phyloP scores from a whole-genome alignment of 1,140 invertebrate species.

The Drosophila rufa region DNA sequence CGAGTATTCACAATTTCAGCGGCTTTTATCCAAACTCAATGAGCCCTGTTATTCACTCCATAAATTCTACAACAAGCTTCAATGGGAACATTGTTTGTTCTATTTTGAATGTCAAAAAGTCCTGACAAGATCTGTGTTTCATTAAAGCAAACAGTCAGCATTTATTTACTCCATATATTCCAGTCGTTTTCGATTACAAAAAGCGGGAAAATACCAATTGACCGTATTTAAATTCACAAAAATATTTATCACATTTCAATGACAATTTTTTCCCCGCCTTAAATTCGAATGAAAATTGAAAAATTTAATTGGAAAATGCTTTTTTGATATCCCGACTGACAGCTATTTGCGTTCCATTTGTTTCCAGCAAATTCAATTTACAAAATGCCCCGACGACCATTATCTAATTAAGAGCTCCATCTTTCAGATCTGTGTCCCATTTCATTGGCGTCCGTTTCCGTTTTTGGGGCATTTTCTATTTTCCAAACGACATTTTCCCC shows the following conservation, averaged over 20 bases:
- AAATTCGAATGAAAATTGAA: too few relatives aligned
- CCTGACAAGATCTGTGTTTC: neutral
- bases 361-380: conserved; percentile 41
- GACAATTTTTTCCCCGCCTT: too few relatives aligned
- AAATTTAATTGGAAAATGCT: neutral
- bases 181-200: too few relatives aligned
- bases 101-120: neutral
- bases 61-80: neutral
- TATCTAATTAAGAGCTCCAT: conserved; percentile 74
- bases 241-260: neutral
- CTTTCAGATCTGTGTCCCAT: conserved; percentile 41
- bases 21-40: neutral
- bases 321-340: neutral
- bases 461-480: conserved; percentile 25
- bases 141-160: neutral
- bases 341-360: conserved; percentile 30
- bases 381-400: conserved; percentile 47
- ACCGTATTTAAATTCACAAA: neutral
- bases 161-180: neutral
- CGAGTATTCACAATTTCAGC: neutral
- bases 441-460: conserved; percentile 26
- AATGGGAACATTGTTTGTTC: too few relatives aligned
- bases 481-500: conserved; percentile 45
- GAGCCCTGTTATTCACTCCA: neutral
- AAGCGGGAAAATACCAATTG: too few relatives aligned